phyloP scores from a whole-genome alignment of 1,140 invertebrate species.

The Acromyrmex echinatior region DNA sequence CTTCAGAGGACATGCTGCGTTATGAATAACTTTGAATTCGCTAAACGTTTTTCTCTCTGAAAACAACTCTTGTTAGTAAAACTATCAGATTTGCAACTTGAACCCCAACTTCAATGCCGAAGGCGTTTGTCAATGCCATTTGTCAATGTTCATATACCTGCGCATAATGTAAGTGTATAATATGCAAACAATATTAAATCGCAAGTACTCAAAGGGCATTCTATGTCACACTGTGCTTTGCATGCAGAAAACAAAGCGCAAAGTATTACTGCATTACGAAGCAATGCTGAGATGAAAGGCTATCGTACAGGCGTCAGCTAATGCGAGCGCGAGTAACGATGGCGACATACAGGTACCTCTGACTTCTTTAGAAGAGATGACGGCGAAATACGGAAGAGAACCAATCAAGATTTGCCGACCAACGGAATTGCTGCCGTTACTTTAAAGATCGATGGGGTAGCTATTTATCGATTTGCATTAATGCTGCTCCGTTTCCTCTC shows the following conservation, averaged over 20 bases:
- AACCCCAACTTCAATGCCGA: constrained; percentile 13
- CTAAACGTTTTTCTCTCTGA: constrained; percentile 7
- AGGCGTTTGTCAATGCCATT: constrained; percentile 25
- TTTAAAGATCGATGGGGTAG: constrained; percentile 9
- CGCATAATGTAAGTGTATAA: constrained; percentile 37
- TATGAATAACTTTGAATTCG: constrained; percentile 16
- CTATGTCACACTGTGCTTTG: constrained; percentile 12
- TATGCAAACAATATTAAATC: constrained; percentile 51
- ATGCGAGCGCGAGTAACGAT: constrained; percentile 14
- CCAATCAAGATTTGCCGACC: background rate
- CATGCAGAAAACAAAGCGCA: constrained; percentile 40
- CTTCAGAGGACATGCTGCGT: background rate
- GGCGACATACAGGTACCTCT: background rate
- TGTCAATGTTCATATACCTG: constrained; percentile 36
- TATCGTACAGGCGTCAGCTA: constrained; percentile 11
- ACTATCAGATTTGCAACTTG: constrained; percentile 32
- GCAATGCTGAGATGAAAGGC: constrained; percentile 31
- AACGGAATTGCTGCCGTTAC: background rate
- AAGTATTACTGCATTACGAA: constrained; percentile 40
- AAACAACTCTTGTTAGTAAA: constrained; percentile 34
- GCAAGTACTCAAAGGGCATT: constrained; percentile 39
- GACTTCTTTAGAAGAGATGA: constrained; percentile 6
- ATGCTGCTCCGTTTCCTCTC: background rate
- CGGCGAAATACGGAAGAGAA: background rate
- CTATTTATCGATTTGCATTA: constrained; percentile 31